Base-by-base conservation (phyloP, 1,140 invertebrate genomes). In the Cotesia vestalis region DNA sequence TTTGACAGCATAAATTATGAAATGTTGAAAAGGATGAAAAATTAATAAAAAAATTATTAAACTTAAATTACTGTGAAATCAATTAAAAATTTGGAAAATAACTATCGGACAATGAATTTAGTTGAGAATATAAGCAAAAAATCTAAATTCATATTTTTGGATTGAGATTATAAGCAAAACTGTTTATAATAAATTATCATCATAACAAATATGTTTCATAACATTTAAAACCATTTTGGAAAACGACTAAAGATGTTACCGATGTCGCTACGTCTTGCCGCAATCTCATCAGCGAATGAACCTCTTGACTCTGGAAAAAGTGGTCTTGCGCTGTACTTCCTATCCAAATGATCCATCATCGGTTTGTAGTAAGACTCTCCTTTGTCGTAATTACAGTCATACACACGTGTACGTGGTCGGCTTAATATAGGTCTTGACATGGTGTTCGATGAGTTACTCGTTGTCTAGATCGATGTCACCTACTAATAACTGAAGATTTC, bases 351-450 rank as follows among this genome's bases (percentile, higher is more conserved):
- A 81, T 94, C 92, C 20, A 94, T 87, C 75, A 92, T 90, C 11
- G 91, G 90, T 73, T 91, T 91, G 85, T 94, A 94, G 81, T 93
- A 93, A 75, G 91, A 92, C 81, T 94, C 91, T 57, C 92, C 92
- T 81, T 92, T 92, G 84, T 93, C 90, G 83, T 94, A 94, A 80
- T 94, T 94, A 82, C 92, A 93, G 78, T 93, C 91, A 79, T 94
- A 94, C 73, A 94, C 90, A 80, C 90, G 90, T 8, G 92, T 94
- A 68, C 92, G 89, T 76, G 91, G 91, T 84, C 92, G 88, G 76
- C 89, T 87, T 27, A 88, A 79, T 72, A 88, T 84, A 77, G 86
- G 85, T 77, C 87, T 85, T 62, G 86, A 85, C 85, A 87, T 61
- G 11, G 71, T 62, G 38, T 4, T 64, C 38, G 46, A 35, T 69